Conservation (phyloP, 1,140 invertebrate species). For the Trichogramma pretiosum region DNA sequence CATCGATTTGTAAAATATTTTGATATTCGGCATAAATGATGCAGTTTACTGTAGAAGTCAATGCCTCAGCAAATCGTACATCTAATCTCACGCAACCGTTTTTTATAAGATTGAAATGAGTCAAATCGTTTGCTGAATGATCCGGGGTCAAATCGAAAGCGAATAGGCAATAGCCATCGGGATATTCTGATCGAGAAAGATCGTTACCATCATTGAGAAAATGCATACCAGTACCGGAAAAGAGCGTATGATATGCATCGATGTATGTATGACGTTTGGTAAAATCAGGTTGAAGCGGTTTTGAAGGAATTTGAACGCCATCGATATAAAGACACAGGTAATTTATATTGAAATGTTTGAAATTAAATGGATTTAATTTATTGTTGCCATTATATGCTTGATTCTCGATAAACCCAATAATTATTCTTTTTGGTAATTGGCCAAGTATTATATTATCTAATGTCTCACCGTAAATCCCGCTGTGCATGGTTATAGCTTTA, state of each 20-base stretch:
- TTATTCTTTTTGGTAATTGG: conserved; percentile 34
- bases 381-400: conserved; percentile 34
- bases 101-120: conserved; percentile 32
- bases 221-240: conserved; percentile 32
- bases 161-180: conserved; percentile 24
- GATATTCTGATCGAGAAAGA: conserved; percentile 20
- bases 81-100: conserved; percentile 29
- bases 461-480: conserved; percentile 28
- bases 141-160: conserved; percentile 34
- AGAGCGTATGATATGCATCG: conserved; percentile 32
- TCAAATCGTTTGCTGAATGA: conserved; percentile 27
- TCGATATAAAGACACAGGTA: conserved; percentile 32
- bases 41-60: conserved; percentile 27
- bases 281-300: conserved; percentile 23
- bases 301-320: conserved; percentile 24
- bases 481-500: conserved; percentile 32
- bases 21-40: conserved; percentile 32
- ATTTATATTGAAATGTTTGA: conserved; percentile 30
- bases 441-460: conserved; percentile 34
- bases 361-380: conserved; percentile 35
- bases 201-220: conserved; percentile 25
- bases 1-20: conserved; percentile 29
- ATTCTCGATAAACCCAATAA: conserved; percentile 36
- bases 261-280: no score
- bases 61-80: conserved; percentile 25